These are phyloP conservation scores for Morus bassanus DNA, from an alignment of 2,797 vertebrate genomes.

Conservation along the genomic window DNA sequence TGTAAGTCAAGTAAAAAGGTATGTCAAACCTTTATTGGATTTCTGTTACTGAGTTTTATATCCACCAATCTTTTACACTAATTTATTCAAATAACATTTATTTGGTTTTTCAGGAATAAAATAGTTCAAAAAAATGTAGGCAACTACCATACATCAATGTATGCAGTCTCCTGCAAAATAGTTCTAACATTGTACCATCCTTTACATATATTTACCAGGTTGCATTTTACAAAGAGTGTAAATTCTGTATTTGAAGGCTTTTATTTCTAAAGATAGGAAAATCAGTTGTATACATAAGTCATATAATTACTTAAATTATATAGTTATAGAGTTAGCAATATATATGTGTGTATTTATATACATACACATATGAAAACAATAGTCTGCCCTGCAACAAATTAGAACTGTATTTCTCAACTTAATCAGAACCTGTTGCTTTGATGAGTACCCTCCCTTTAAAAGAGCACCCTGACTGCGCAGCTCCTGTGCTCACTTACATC, in stretches of 20 bases:
- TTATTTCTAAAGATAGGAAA: background rate
- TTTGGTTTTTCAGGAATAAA: background rate
- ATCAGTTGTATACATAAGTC: background rate
- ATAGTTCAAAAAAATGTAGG: background rate
- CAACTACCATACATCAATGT: background rate
- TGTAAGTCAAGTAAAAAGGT: background rate
- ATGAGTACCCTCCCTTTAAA: background rate
- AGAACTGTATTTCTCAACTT: background rate
- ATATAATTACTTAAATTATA: background rate
- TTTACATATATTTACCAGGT: background rate
- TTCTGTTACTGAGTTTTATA: background rate
- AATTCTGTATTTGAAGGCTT: background rate
- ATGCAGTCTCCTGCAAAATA: background rate
- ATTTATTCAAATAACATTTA: background rate
- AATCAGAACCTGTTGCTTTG: background rate
- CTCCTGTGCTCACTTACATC: background rate
- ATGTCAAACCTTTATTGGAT: background rate
- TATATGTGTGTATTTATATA: accelerated
- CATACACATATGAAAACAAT: background rate
- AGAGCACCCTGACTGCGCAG: background rate
- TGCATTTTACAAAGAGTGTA: background rate
- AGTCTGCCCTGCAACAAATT: background rate
- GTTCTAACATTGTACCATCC: background rate
- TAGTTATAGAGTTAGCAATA: background rate
- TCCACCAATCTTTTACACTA: background rate